Conservation (phyloP, 2,113 vertebrate genomes). For the Muscicapa adusta region DNA sequence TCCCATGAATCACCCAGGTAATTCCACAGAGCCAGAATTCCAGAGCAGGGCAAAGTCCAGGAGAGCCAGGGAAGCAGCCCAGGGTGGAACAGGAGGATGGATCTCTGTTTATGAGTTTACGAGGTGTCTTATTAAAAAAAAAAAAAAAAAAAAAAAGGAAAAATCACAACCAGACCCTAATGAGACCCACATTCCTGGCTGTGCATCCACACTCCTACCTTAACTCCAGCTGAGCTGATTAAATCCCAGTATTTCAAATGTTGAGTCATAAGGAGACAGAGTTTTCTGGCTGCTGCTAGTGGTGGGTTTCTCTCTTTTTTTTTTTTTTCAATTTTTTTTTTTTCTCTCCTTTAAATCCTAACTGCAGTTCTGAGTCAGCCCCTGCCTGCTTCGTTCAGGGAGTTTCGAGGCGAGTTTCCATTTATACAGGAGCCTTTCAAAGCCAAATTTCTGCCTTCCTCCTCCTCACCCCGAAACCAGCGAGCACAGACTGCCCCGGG, state of each 20-base stretch:
- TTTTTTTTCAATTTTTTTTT: not conserved
- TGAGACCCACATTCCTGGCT: not conserved
- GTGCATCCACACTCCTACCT: not conserved
- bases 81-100: too few species aligned
- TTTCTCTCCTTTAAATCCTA: slow-evolving; percentile 29
- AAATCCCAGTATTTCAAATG: slow-evolving; percentile 62
- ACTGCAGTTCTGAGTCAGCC: slow-evolving; percentile 77
- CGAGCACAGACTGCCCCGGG: not conserved
- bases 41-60: slow-evolving; percentile 37
- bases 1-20: not conserved
- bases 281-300: slow-evolving; percentile 32
- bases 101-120: too few species aligned
- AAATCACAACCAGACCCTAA: not conserved
- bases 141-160: not conserved
- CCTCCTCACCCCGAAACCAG: slow-evolving; percentile 32
- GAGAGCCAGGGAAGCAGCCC: too few species aligned
- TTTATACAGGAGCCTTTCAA: slow-evolving; percentile 53
- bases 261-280: slow-evolving; percentile 73
- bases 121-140: too few species aligned
- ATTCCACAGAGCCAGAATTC: not conserved
- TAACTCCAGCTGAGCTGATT: slow-evolving; percentile 7
- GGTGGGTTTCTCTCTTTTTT: slow-evolving; percentile 25
- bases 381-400: slow-evolving; percentile 23
- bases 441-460: slow-evolving; percentile 28
- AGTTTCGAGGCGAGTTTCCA: slow-evolving; percentile 62